phyloP scores from a whole-genome alignment of 2,888 invertebrate species.

The Lepidonotus clava region DNA sequence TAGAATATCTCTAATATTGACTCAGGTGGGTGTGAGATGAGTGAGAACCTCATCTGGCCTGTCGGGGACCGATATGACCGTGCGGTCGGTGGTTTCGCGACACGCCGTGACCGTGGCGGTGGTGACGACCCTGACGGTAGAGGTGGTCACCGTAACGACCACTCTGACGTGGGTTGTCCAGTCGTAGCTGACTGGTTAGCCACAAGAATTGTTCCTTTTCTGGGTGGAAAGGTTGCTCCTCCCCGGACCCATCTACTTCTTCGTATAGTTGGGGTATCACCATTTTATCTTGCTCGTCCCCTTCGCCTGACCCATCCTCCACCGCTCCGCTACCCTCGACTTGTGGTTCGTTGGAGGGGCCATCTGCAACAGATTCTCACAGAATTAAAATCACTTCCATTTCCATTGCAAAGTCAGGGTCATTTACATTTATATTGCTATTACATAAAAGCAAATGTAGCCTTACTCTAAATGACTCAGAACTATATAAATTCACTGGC shows the following conservation, averaged over 20 bases:
- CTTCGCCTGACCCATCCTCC: conserved; percentile 10
- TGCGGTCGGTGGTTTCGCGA: background rate
- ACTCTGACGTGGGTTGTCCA: conserved; percentile 27
- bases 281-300: background rate
- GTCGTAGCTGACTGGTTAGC: conserved; percentile 19
- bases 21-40: background rate
- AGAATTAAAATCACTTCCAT: no score
- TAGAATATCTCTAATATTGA: background rate
- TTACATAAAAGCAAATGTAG: no score
- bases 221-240: conserved; percentile 1
- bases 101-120: background rate
- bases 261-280: background rate
- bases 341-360: background rate
- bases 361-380: no score
- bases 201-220: conserved; percentile 47
- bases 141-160: conserved; percentile 9
- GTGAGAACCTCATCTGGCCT: background rate
- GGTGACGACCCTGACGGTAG: background rate
- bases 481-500: no score
- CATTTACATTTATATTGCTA: no score
- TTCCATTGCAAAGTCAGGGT: no score
- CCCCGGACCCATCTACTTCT: conserved; percentile 22
- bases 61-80: background rate
- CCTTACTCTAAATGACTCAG: no score
- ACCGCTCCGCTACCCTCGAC: conserved; percentile 30